Evolutionary conservation across 2,797 vertebrate species (phyloP).

Genomic region (Siniperca undulata): DNA sequence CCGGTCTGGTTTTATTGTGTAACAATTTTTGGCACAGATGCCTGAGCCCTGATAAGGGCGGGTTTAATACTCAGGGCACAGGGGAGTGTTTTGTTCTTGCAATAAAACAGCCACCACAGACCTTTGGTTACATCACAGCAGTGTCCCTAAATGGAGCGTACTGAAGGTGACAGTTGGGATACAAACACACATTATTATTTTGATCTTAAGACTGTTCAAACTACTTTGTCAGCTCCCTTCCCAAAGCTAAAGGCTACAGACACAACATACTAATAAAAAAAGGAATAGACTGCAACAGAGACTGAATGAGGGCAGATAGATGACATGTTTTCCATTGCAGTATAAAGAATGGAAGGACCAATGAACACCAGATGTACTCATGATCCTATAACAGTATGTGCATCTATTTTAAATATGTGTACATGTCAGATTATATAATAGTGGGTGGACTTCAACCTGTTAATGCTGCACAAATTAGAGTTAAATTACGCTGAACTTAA

Average conservation of each 20-base stretch:
- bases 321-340: not conserved
- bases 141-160: not conserved
- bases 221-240: not conserved
- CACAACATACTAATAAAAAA: not conserved
- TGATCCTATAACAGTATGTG: not conserved
- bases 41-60: not conserved
- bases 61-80: not conserved
- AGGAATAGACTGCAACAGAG: not conserved
- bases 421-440: constrained; percentile 2
- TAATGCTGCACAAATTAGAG: not conserved
- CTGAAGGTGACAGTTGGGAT: not conserved
- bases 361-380: not conserved
- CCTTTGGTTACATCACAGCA: constrained; percentile 10
- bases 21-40: not conserved
- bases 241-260: not conserved
- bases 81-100: not conserved
- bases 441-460: not conserved
- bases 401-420: not conserved
- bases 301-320: not conserved
- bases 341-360: not conserved
- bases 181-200: not conserved
- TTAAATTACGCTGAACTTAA: constrained; percentile 20
- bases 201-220: constrained; percentile 3
- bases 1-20: not conserved
- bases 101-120: not conserved